phyloP scores from a whole-genome alignment of 2,888 invertebrate genomes.

The Listrodromus nycthemerus region DNA sequence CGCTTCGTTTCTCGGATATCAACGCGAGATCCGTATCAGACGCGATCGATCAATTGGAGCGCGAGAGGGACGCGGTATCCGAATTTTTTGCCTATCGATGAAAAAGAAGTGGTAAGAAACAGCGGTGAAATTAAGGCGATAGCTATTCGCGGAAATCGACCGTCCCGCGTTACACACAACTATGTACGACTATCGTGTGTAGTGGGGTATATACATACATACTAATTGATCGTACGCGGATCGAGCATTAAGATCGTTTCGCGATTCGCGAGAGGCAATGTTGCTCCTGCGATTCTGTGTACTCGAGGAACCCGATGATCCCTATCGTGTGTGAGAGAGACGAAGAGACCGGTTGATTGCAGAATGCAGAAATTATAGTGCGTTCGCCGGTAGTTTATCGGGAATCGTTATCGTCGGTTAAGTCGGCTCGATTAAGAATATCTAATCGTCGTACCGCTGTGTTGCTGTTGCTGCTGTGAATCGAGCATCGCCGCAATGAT shows the following conservation, averaged over 20 bases:
- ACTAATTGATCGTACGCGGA: constrained; percentile 65
- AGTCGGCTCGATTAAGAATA: constrained; percentile 74
- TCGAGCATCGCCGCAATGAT: constrained; percentile 48
- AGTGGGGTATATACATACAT: constrained; percentile 56
- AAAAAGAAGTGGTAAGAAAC: constrained; percentile 13
- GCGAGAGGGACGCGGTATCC: neutral
- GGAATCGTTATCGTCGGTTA: constrained; percentile 72
- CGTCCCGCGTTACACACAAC: constrained; percentile 26
- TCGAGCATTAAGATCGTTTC: constrained; percentile 71
- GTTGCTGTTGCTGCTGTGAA: constrained; percentile 17
- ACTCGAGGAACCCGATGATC: constrained; percentile 71
- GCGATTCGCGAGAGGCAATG: constrained; percentile 55
- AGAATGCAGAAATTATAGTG: constrained; percentile 74
- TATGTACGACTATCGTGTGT: constrained; percentile 8
- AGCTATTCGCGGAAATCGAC: constrained; percentile 43
- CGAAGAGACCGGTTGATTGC: constrained; percentile 68
- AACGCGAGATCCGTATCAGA: constrained; percentile 22
- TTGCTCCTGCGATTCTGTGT: constrained; percentile 65
- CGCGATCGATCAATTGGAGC: constrained; percentile 31
- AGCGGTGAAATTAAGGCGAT: constrained; percentile 34
- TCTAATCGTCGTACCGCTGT: constrained; percentile 67
- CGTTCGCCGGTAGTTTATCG: constrained; percentile 71
- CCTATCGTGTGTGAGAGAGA: constrained; percentile 66
- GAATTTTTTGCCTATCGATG: constrained; percentile 5
- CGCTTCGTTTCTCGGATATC: neutral